Percentiles rank a stretch among this genome's conserved stretches.
phyloP scores from a whole-genome alignment of 2,888 invertebrate species.

The Dimorphilus gyrociliatus region DNA sequence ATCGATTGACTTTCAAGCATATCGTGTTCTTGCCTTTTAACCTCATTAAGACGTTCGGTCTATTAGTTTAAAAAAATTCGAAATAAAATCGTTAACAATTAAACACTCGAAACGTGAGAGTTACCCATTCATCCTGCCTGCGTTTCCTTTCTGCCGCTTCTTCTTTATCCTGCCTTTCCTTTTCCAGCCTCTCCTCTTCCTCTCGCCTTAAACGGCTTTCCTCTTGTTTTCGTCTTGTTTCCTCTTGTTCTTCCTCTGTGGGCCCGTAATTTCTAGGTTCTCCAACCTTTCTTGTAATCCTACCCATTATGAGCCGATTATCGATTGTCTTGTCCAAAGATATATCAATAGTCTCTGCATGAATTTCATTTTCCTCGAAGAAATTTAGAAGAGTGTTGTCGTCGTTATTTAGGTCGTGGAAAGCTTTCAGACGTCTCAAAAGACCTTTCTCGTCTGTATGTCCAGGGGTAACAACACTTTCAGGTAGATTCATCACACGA shows the following conservation, averaged over 20 bases:
- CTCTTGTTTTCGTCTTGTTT: slow-evolving; percentile 23
- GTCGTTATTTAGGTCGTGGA: slow-evolving; percentile 32
- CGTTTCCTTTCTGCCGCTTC: slow-evolving; percentile 26
- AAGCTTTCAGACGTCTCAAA: slow-evolving; percentile 24
- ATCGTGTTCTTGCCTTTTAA: slow-evolving; percentile 56
- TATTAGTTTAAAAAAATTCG: slow-evolving; percentile 9
- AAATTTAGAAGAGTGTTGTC: slow-evolving; percentile 53
- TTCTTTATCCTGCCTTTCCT: slow-evolving; percentile 27
- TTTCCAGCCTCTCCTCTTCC: slow-evolving; percentile 27
- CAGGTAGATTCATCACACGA: slow-evolving; percentile 36
- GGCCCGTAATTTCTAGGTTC: slow-evolving; percentile 46
- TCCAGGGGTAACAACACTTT: slow-evolving; percentile 30
- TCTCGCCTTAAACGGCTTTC: slow-evolving; percentile 26
- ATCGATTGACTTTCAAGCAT: slow-evolving; percentile 51
- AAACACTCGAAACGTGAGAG: slow-evolving; percentile 4
- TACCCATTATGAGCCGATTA: too few species aligned
- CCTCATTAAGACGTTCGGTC: slow-evolving; percentile 35
- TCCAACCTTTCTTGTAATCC: too few species aligned
- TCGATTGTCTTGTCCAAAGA: too few species aligned
- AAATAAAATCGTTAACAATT: too few species aligned
- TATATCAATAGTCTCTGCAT: slow-evolving; percentile 42
- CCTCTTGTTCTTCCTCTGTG: slow-evolving; percentile 31
- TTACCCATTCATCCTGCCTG: slow-evolving; percentile 36
- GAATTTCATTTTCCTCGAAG: slow-evolving; percentile 57
- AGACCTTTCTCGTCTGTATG: slow-evolving; percentile 38